Evolutionary conservation across 2,888 invertebrate species (phyloP), one percentile per base, ranked within the genome.

Genomic region (Agrochola litura): DNA sequence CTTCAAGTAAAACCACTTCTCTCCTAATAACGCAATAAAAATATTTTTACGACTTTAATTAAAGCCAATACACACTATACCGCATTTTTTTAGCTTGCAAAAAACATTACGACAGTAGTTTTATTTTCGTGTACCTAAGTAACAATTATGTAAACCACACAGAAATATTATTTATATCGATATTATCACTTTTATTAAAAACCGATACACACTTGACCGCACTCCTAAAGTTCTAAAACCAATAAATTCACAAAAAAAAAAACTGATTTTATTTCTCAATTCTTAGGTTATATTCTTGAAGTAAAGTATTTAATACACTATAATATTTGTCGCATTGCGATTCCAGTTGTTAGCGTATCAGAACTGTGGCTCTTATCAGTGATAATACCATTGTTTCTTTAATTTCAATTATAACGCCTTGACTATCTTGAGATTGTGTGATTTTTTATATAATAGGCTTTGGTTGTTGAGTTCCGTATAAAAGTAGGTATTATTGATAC

Each of bases 321-420:
- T 22, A 46, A 6, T 6, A 60, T 37, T 54, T 82, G 86, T 65
- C 88, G 88, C 88, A 89, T 37, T 87, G 78, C 65, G 79, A 67
- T 67, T 60, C 73, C 56, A 84, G 79, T 76, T 58, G 73, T 75
- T 49, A 16, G 67, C 52, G 25, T 84, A 89, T 81, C 79, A 65
- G 58, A 5, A 61, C 46, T 43, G 54, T n/a, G 56, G 56, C 54
- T 65, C 63, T 89, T 90, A 89, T 89, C 88, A 71, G 19, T 74
- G 91, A 90, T 88, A 91, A 83, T 37, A 22, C 72, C 69, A 86
- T 87, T 90, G 84, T 90, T 87, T 83, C 84, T 81, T 81, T 83
- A 83, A 86, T 80, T 89, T 87, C 73, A 86, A 86, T 88, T 88
- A 82, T 69, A 84, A 83, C 68, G 79, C 60, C 66, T 49, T 25